A percentile compares a stretch with the other conserved stretches of the same genome.
Conservation (phyloP, 2,797 vertebrate genomes). For the Arvicola amphibius region DNA sequence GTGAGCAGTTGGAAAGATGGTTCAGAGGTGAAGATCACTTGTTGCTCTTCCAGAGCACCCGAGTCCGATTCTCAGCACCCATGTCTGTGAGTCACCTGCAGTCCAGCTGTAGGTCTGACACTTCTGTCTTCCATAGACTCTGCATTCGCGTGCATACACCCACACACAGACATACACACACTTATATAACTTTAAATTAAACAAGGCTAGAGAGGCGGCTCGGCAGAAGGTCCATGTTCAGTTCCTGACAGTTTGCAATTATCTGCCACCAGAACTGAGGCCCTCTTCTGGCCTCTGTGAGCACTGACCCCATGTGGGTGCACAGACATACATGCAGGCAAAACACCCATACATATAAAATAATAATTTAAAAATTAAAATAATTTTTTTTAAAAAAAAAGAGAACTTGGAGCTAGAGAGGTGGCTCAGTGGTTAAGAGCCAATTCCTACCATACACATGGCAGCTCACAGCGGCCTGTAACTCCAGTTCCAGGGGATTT, state of each 20-base stretch:
- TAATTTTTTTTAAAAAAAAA: neutral
- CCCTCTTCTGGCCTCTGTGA: neutral
- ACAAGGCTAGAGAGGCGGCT: neutral
- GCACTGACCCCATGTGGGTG: neutral
- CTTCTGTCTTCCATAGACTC: neutral
- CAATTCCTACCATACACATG: neutral
- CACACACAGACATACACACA: neutral
- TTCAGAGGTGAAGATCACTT: neutral
- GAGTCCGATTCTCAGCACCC: neutral
- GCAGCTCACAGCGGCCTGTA: neutral
- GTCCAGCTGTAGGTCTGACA: neutral
- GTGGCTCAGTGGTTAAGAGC: neutral
- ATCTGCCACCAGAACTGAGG: neutral
- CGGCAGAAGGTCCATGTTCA: neutral
- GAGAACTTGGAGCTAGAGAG: neutral
- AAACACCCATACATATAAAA: neutral
- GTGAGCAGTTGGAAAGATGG: neutral
- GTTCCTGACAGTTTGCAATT: neutral
- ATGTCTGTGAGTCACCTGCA: neutral
- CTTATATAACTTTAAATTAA: neutral
- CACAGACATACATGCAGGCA: neutral
- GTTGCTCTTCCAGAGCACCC: neutral
- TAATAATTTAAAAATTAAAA: neutral
- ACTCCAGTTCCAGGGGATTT: neutral
- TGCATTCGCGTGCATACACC: neutral